phyloP scores from a whole-genome alignment of 2,113 vertebrate species.

The Neogale vison region DNA sequence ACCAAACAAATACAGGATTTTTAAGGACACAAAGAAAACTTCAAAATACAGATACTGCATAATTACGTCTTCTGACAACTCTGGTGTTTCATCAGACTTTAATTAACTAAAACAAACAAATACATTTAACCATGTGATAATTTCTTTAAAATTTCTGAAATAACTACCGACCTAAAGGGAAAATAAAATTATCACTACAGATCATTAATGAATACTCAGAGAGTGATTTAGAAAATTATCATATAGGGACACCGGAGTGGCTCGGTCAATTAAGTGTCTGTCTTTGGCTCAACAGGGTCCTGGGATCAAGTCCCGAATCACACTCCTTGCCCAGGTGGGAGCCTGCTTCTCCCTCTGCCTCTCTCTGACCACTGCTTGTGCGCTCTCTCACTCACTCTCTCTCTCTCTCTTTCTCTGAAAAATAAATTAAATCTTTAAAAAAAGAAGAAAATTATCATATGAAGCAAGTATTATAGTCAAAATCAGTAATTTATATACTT shows the following conservation, averaged over 20 bases:
- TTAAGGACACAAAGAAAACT: not conserved
- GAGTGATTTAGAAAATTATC: not conserved
- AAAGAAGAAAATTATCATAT: not conserved
- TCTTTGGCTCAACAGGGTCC: not conserved
- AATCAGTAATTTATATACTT: not conserved
- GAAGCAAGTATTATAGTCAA: not conserved
- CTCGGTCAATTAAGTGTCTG: not conserved
- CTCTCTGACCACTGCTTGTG: too few species aligned
- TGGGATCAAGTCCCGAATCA: not conserved
- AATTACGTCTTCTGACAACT: not conserved
- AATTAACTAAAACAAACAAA: not conserved
- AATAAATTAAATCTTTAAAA: too few species aligned
- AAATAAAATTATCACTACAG: not conserved
- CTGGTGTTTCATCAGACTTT: not conserved
- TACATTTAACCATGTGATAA: not conserved
- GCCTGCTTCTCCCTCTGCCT: too few species aligned
- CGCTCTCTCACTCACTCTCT: too few species aligned
- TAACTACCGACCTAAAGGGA: not conserved
- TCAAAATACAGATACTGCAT: not conserved
- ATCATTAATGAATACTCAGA: not conserved
- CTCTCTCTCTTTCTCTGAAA: too few species aligned
- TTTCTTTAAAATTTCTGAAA: not conserved
- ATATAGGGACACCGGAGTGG: not conserved
- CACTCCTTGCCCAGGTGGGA: not conserved
- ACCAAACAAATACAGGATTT: not conserved